Evolutionary conservation across 92 coral and sea anemone species (phyloP).

Genomic region (Phenganax subtilis): DNA sequence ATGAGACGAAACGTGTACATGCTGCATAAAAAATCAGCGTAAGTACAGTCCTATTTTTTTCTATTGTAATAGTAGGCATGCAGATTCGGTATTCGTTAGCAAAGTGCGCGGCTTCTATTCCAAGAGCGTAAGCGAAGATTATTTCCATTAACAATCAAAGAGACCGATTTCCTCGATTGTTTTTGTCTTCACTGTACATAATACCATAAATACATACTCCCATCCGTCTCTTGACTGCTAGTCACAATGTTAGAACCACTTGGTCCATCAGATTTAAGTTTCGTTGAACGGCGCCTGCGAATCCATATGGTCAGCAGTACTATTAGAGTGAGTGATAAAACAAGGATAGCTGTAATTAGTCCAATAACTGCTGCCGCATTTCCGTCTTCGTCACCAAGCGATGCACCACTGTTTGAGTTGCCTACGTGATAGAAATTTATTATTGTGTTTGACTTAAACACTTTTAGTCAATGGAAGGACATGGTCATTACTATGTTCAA

Average conservation of each 20-base stretch:
- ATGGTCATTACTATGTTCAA: no score
- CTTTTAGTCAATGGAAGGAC: background rate
- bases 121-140: no score
- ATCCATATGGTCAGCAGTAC: conserved; percentile 9
- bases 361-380: conserved; percentile 25
- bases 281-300: conserved; percentile 11
- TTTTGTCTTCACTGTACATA: background rate
- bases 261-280: background rate
- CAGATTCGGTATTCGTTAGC: no score
- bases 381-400: background rate
- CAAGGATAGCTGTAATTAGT: conserved; percentile 5
- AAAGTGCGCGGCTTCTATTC: no score
- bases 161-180: no score
- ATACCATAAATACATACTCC: background rate
- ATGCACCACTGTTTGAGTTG: background rate
- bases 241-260: background rate
- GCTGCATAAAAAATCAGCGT: no score
- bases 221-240: background rate
- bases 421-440: background rate
- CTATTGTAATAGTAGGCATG: no score
- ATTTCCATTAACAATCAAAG: no score
- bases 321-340: background rate
- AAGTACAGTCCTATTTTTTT: no score
- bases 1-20: background rate
- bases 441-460: no score